Conservation (phyloP, 2,113 vertebrate species). For the Cyrtonyx montezumae region DNA sequence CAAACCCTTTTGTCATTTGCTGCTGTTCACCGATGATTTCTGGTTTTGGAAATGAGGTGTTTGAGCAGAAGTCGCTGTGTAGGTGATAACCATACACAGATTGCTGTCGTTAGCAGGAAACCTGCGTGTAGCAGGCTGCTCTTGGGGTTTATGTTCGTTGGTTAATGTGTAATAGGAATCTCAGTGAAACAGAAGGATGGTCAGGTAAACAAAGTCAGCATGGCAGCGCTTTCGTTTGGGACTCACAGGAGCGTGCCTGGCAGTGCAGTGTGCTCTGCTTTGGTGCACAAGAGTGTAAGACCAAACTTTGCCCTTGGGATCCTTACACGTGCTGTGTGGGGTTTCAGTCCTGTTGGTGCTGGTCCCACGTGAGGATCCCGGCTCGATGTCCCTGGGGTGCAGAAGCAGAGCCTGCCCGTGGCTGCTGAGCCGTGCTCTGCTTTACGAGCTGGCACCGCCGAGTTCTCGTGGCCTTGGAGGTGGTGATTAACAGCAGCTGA, state of each 20-base stretch:
- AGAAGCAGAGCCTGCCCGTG: not conserved
- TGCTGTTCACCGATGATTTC: too few relatives aligned
- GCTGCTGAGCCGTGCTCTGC: fast-evolving
- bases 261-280: not conserved
- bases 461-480: not conserved
- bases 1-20: too few relatives aligned
- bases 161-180: not conserved
- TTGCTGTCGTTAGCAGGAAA: not conserved
- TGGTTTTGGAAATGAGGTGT: too few relatives aligned
- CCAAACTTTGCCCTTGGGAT: not conserved
- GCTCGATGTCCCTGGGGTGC: not conserved
- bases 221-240: not conserved
- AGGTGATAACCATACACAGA: too few relatives aligned
- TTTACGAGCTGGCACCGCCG: fast-evolving
- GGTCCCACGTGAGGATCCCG: not conserved
- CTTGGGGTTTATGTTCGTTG: not conserved
- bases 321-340: fast-evolving
- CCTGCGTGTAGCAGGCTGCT: not conserved
- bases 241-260: not conserved
- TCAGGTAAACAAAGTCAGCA: not conserved
- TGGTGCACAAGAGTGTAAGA: not conserved
- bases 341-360: not conserved
- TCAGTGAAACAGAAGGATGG: not conserved
- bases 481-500: not conserved
- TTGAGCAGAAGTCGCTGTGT: too few relatives aligned